Evolutionary conservation across 1,140 invertebrate genomes (phyloP).

Genomic region (Caenorhabditis latens): DNA sequence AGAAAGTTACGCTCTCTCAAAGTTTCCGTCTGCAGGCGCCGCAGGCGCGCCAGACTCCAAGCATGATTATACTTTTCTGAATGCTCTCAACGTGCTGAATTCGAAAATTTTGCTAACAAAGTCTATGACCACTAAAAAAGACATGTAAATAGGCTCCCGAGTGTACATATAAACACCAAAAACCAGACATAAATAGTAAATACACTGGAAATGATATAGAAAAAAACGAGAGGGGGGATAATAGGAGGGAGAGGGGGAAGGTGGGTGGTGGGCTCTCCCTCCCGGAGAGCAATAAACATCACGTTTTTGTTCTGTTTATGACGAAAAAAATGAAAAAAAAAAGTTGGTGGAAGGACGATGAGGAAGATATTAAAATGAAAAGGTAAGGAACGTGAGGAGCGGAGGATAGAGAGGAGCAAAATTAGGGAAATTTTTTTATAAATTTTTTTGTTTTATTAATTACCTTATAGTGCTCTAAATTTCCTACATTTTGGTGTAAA

Average conservation of each 20-base stretch:
- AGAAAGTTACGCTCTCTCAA: no score
- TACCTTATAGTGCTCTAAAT: no score
- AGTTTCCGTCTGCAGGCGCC: no score
- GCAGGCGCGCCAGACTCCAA: no score
- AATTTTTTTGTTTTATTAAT: no score
- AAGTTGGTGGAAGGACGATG: no score
- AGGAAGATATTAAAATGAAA: neutral
- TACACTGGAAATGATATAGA: neutral
- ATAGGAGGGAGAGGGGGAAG: neutral
- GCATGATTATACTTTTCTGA: neutral
- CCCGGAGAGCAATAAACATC: conserved; percentile 1
- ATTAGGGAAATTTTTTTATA: no score
- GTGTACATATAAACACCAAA: neutral
- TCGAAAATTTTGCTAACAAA: neutral
- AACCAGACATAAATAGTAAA: neutral
- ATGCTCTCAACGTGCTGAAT: neutral
- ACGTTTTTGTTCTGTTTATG: neutral
- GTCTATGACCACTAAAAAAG: neutral
- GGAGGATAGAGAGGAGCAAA: no score
- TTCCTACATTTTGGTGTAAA: no score
- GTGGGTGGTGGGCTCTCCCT: neutral
- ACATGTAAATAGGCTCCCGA: neutral
- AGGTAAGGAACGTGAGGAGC: no score
- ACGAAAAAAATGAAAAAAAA: neutral
- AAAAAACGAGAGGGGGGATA: neutral